Conservation (phyloP, 37 sponge, comb jelly and placozoan genomes). For the Dysidea cf. avara region DNA sequence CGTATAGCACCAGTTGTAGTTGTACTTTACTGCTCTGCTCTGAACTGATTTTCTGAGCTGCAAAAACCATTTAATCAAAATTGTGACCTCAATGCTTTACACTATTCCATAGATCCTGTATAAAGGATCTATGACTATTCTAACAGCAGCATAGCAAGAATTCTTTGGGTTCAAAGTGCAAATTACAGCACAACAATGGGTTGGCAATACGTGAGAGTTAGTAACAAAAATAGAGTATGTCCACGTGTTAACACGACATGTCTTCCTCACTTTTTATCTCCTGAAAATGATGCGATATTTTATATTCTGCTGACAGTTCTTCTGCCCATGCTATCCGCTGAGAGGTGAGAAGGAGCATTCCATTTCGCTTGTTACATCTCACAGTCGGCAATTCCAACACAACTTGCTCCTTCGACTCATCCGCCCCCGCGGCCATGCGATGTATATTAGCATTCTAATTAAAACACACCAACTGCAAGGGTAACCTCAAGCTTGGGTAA, state of each 20-base stretch:
- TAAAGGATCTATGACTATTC: no score
- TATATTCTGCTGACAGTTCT: constrained; percentile 38
- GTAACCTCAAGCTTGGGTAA: no score
- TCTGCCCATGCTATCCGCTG: constrained; percentile 74
- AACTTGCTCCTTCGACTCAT: constrained; percentile 39
- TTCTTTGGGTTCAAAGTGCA: no score
- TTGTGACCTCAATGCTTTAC: no score
- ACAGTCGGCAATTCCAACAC: constrained; percentile 58
- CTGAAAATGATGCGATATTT: constrained; percentile 42
- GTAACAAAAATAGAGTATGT: no score
- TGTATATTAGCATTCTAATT: no score
- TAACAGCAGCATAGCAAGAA: no score
- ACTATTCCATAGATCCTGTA: no score
- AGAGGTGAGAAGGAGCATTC: constrained; percentile 62
- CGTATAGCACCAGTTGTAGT: constrained; percentile 74
- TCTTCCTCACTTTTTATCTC: constrained; percentile 75
- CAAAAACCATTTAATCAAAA: neutral
- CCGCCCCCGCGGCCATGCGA: constrained; percentile 6
- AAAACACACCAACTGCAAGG: no score
- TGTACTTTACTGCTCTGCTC: constrained; percentile 80
- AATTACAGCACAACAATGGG: no score
- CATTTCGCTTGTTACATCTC: constrained; percentile 75
- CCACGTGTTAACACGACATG: no score
- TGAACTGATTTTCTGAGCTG: constrained; percentile 81
- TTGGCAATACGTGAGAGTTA: no score